Conservation (phyloP, 2,113 vertebrate genomes). For the Glaucidium brasilianum region DNA sequence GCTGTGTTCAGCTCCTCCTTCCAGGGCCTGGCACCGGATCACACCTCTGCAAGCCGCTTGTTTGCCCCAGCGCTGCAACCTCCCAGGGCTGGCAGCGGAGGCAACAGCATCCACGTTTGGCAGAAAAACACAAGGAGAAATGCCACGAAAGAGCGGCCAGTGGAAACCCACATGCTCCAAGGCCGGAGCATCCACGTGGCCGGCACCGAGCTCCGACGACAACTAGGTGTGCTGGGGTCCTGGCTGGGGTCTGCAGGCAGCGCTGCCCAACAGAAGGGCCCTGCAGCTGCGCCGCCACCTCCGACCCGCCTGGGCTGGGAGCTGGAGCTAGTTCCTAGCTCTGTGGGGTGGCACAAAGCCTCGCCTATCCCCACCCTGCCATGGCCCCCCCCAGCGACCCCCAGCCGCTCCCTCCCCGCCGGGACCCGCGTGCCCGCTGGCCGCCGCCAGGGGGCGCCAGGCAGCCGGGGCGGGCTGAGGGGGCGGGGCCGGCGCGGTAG, state of each 20-base stretch:
- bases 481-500: neutral
- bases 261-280: neutral
- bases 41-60: neutral
- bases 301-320: neutral
- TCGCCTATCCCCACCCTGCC: neutral
- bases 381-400: neutral
- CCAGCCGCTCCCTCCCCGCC: neutral
- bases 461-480: neutral
- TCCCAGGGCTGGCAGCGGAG: neutral
- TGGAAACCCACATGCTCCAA: fast-evolving
- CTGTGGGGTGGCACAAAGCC: neutral
- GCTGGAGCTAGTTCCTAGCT: neutral
- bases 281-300: neutral
- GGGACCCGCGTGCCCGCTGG: fast-evolving
- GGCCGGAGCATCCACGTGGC: neutral
- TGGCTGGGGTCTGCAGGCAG: neutral
- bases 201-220: neutral
- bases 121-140: neutral
- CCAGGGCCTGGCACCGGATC: neutral
- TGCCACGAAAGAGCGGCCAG: neutral
- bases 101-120: neutral
- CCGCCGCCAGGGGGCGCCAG: neutral
- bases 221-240: neutral
- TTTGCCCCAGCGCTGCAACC: neutral
- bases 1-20: neutral